Base-by-base conservation (phyloP, 2,797 vertebrate genomes). In the Agapornis canus region DNA sequence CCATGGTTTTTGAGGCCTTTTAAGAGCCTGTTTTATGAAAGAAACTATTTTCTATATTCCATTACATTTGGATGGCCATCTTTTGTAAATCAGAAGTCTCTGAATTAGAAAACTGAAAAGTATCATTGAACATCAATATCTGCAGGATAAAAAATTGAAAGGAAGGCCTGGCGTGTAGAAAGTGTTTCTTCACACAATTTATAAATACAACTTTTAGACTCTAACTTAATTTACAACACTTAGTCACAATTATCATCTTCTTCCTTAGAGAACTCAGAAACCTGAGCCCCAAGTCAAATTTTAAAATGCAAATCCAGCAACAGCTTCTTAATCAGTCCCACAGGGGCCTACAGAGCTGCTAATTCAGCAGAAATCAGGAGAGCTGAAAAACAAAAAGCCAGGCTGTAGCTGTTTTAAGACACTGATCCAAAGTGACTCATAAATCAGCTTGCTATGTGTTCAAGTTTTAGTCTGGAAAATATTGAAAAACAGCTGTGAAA, bases 301-400 rank as follows among this genome's bases (percentile, higher is more conserved):
- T 98, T 97, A 98, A 97, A 98, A 96, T 97, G 97, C 98, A 98
- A 98, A 99, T 98, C 98, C 97, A 97, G 95, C 97, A 98, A 97
- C 96, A 97, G 98, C 97, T 98, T 98, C 98, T 98, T 98, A 98
- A 99, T 98, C 98, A 98, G 98, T 96, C 98, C 98, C 99, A 98
- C 97, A 93, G 97, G 98, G 98, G 98, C 98, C 97, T 97, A 97
- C 76, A 97, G 97, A 98, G 98, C 97, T 98, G 98, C 99, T 98
- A 99, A 99, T 98, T 99, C 99, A 99, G 98, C 99, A 99, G 98
- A 99, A 99, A 99, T 98, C 98, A 98, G 97, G 98, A 98, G 98
- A 98, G 98, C 98, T 97, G 97, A 98, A 98, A 98, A 99, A 99
- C 98, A 99, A 98, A 99, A 98, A 98, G 92, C 94, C 94, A 96